phyloP scores from a whole-genome alignment of 2,888 invertebrate genomes.

The Xestia sexstrigata region DNA sequence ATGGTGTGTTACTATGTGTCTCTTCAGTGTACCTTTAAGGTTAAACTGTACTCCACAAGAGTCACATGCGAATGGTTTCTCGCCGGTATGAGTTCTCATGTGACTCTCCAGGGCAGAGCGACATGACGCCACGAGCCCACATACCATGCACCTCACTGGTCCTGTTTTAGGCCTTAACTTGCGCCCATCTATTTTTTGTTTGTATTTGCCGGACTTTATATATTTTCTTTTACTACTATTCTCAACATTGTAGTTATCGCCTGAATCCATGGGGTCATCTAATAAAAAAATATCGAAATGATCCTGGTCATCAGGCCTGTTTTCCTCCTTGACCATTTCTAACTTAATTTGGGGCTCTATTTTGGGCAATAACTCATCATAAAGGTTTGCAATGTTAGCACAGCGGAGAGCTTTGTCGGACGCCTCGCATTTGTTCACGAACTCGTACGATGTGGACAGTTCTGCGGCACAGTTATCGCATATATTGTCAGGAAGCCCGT shows the following conservation, averaged over 20 bases:
- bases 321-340: conserved; percentile 66
- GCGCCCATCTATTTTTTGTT: conserved; percentile 65
- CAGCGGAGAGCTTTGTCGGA: conserved; percentile 81
- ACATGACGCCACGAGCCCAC: conserved; percentile 78
- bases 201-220: conserved; percentile 46
- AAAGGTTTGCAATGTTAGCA: conserved; percentile 65
- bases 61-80: conserved; percentile 82
- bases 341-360: conserved; percentile 61
- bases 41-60: conserved; percentile 78
- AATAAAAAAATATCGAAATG: conserved; percentile 47
- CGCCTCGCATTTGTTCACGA: conserved; percentile 82
- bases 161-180: conserved; percentile 71
- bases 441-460: conserved; percentile 78
- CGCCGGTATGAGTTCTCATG: conserved; percentile 85
- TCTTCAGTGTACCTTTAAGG: conserved; percentile 80
- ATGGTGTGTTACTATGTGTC: conserved; percentile 81
- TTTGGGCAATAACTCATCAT: conserved; percentile 63
- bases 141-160: conserved; percentile 80
- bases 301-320: conserved; percentile 70
- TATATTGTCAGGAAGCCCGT: conserved; percentile 82
- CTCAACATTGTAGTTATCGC: conserved; percentile 27
- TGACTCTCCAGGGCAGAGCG: conserved; percentile 83
- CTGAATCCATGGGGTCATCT: conserved; percentile 30
- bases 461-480: conserved; percentile 81
- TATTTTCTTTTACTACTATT: conserved; percentile 62